Base-by-base conservation (phyloP, 37 sponge, comb jelly and placozoan species). In the Crambe crambe region DNA sequence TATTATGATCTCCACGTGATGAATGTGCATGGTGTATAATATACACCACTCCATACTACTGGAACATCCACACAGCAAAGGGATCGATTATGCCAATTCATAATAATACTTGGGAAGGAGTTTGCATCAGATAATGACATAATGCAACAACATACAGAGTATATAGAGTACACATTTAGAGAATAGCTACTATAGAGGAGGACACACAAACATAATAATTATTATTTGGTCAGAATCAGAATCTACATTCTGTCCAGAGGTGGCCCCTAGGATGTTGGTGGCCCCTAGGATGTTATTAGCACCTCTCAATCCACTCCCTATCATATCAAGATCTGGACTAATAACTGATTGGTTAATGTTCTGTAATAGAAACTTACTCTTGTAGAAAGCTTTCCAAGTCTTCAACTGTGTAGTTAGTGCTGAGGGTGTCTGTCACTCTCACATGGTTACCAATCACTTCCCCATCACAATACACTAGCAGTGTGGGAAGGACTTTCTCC, bases 321-420 rank as follows among this genome's bases (percentile, higher is more conserved):
- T 31, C 9, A 35, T 3, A 2, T 20, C 15, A 15, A 35, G n/a
- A 2, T 68, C 70, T 27, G 73, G 68, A 47, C 65, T 74, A n/a
- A n/a, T n/a, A n/a, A n/a, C n/a, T n/a, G n/a, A n/a, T n/a, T n/a
- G n/a, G n/a, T n/a, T n/a, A n/a, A n/a, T n/a, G n/a, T n/a, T n/a
- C n/a, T n/a, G n/a, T n/a, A n/a, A n/a, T n/a, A n/a, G n/a, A 47
- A 2, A 77, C 93, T 82, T 63, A 93, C 93, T 94, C 92, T 9
- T 75, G 79, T 22, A 94, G 60, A 71, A 91, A 94, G 64, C 39
- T 56, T 54, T 90, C 95, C 35, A 94, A 51, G 38, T 91, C 95
- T 18, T 84, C 84, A 20, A 51, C 58, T 6, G 40, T 67, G 79
- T 86, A 94, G 20, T 80, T 77, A 4, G 89, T 79, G 2, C 71